Conservation (phyloP, 2,888 invertebrate species). For the Eulithis testata region DNA sequence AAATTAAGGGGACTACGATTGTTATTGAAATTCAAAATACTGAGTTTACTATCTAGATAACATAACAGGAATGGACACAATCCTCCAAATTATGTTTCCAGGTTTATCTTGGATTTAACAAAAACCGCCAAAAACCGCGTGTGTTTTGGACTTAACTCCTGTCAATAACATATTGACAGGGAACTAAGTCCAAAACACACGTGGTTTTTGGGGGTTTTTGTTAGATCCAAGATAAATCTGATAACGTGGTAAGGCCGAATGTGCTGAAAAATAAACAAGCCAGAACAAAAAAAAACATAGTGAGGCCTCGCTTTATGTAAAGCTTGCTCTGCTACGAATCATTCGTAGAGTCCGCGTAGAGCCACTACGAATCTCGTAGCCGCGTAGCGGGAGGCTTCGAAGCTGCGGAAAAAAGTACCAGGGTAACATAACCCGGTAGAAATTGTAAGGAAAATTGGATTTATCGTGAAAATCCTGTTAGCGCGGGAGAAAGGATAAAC, state of each 20-base stretch:
- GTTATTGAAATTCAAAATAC: conserved; percentile 7
- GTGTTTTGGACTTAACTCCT: no score
- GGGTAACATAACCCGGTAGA: conserved; percentile 53
- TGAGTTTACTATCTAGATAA: neutral
- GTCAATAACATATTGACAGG: no score
- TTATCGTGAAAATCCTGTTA: conserved; percentile 45
- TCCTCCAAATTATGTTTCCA: no score
- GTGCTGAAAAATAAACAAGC: no score
- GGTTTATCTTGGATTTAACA: no score
- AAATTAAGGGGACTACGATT: conserved; percentile 14
- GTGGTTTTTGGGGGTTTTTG: no score
- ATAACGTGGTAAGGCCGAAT: no score
- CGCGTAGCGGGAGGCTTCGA: conserved; percentile 49
- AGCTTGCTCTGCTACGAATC: neutral
- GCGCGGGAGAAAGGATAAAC: conserved; percentile 52
- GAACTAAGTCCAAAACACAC: no score
- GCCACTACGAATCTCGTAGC: conserved; percentile 35
- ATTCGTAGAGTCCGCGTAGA: conserved; percentile 11
- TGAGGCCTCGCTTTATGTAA: neutral
- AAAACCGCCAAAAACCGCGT: no score
- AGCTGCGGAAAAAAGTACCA: conserved; percentile 61
- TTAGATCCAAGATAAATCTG: no score
- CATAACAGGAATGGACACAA: neutral
- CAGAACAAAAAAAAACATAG: no score
- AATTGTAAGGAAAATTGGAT: conserved; percentile 32